Percentiles rank a stretch among this genome's conserved stretches.
phyloP scores from a whole-genome alignment of 1,140 invertebrate genomes.

The Platyscapa corneri region DNA sequence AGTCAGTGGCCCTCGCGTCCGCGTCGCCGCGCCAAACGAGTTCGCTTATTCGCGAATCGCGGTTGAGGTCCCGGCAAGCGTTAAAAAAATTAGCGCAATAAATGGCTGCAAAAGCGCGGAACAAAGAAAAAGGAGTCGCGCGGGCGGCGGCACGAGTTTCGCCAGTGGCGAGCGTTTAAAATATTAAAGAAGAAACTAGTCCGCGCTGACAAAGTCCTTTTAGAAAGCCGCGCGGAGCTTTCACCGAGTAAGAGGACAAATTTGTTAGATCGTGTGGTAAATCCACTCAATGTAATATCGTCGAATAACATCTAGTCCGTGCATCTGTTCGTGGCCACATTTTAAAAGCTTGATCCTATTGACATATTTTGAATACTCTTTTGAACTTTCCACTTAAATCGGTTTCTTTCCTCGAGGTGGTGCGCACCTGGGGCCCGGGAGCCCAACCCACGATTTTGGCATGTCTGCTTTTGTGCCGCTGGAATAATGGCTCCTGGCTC shows the following conservation, averaged over 20 bases:
- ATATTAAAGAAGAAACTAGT: not conserved
- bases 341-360: conserved; percentile 38
- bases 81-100: not conserved
- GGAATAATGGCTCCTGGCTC: not conserved
- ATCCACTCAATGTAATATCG: conserved; percentile 39
- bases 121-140: too few species aligned
- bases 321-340: conserved; percentile 22
- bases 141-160: too few species aligned
- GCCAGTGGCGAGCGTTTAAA: too few species aligned
- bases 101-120: too few species aligned
- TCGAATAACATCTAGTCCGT: not conserved
- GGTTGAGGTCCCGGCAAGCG: too few species aligned
- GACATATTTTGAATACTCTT: conserved; percentile 45
- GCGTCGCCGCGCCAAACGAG: not conserved
- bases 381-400: conserved; percentile 49
- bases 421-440: not conserved
- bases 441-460: conserved; percentile 26
- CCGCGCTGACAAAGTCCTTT: too few species aligned
- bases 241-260: conserved; percentile 40
- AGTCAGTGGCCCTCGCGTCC: not conserved
- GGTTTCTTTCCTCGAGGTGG: not conserved
- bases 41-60: not conserved
- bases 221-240: not conserved
- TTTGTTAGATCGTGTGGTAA: conserved; percentile 43
- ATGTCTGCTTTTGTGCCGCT: conserved; percentile 11